Conservation (phyloP, 2,113 vertebrate genomes). For the Zosterops japonicus region DNA sequence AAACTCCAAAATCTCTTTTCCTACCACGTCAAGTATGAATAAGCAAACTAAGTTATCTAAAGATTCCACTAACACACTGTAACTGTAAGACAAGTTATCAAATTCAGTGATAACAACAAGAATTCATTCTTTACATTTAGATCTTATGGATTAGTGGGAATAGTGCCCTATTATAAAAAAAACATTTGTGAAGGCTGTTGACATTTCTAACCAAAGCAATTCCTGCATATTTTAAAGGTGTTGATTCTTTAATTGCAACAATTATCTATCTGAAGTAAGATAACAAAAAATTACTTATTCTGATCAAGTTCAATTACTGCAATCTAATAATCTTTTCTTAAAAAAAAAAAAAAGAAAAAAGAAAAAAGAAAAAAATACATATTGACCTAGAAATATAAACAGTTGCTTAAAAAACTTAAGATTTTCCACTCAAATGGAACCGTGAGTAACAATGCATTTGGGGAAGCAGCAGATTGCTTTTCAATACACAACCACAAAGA, state of each 20-base stretch:
- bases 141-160: slow-evolving; percentile 52
- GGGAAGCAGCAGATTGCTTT: slow-evolving; percentile 82
- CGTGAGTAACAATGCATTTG: slow-evolving; percentile 79
- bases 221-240: slow-evolving; percentile 65
- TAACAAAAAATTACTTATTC: slow-evolving; percentile 67
- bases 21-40: slow-evolving; percentile 52
- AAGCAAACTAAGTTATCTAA: slow-evolving; percentile 55
- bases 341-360: not conserved
- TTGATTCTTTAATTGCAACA: slow-evolving; percentile 69
- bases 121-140: slow-evolving; percentile 37
- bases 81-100: slow-evolving; percentile 56
- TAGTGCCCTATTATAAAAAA: slow-evolving; percentile 57
- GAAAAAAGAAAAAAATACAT: not conserved
- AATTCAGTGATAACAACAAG: slow-evolving; percentile 53
- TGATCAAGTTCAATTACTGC: slow-evolving; percentile 68
- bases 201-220: slow-evolving; percentile 71
- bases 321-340: slow-evolving; percentile 67
- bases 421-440: slow-evolving; percentile 80
- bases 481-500: slow-evolving; percentile 85
- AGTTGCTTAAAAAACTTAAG: slow-evolving; percentile 75
- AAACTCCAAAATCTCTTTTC: slow-evolving; percentile 50
- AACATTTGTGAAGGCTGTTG: slow-evolving; percentile 80
- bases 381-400: slow-evolving; percentile 78
- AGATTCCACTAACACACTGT: slow-evolving; percentile 52
- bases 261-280: slow-evolving; percentile 56